Percentiles rank a stretch among this genome's conserved stretches.
These are phyloP conservation scores for Triops cancriformis DNA, from an alignment of 1,140 invertebrate genomes.

Conservation along the genomic window DNA sequence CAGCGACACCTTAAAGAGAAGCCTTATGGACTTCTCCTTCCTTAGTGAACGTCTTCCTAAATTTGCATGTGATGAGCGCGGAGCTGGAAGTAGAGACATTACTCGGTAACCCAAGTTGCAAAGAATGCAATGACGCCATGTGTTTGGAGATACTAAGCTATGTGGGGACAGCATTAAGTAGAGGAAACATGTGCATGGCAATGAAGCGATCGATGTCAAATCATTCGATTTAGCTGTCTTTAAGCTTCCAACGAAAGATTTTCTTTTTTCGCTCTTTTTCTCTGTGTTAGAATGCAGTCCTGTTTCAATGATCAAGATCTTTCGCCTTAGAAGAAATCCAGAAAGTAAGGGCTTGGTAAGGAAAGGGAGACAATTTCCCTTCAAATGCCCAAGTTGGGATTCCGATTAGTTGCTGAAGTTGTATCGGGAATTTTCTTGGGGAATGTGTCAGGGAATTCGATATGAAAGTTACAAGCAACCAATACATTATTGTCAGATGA, in stretches of 20 bases:
- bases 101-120: not conserved
- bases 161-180: not conserved
- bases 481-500: no score
- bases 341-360: no score
- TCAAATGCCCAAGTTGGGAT: not conserved
- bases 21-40: not conserved
- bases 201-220: not conserved
- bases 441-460: not conserved
- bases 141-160: not conserved
- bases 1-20: not conserved
- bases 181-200: not conserved
- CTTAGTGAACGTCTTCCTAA: not conserved
- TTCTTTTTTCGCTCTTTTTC: not conserved
- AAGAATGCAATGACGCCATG: not conserved
- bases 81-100: not conserved
- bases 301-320: not conserved
- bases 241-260: not conserved
- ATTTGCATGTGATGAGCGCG: not conserved
- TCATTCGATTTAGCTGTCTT: not conserved
- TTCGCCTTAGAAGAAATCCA: not conserved
- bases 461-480: not conserved
- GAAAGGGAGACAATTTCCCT: no score
- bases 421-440: not conserved
- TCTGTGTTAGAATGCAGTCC: not conserved
- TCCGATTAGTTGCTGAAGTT: not conserved